Conservation (phyloP, 2,113 vertebrate genomes). For the Aegithalos caudatus region DNA sequence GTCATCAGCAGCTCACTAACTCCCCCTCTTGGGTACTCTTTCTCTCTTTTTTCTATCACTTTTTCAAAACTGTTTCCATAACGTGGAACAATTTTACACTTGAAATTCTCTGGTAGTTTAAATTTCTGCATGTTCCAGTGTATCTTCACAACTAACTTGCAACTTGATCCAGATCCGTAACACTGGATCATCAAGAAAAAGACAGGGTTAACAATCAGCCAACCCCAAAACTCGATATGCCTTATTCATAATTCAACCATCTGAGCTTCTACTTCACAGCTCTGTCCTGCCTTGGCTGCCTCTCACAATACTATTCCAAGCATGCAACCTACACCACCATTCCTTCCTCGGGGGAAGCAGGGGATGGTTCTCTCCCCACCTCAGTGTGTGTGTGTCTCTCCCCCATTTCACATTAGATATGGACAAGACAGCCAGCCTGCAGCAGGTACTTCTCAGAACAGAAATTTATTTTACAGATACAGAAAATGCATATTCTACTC, state of each 20-base stretch:
- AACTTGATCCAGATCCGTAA: background rate
- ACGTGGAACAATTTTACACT: background rate
- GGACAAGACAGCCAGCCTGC: background rate
- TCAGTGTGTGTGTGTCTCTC: fast-evolving
- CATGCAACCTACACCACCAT: no score
- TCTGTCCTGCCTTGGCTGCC: background rate
- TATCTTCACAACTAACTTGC: background rate
- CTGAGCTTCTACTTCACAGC: background rate
- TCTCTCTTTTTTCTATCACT: background rate
- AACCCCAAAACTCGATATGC: background rate
- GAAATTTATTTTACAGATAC: background rate
- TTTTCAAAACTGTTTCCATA: background rate
- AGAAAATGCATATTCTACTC: background rate
- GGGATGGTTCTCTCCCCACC: background rate
- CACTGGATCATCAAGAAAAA: background rate
- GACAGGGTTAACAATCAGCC: background rate
- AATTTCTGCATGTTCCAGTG: background rate
- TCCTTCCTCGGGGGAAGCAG: background rate
- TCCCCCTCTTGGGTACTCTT: background rate
- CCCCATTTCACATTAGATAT: fast-evolving
- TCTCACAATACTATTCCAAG: background rate
- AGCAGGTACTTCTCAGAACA: background rate
- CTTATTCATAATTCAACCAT: background rate
- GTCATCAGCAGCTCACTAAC: background rate
- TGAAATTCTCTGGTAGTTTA: background rate